These are phyloP conservation scores for Parus major DNA, from an alignment of 2,113 vertebrate genomes.

Conservation along the genomic window DNA sequence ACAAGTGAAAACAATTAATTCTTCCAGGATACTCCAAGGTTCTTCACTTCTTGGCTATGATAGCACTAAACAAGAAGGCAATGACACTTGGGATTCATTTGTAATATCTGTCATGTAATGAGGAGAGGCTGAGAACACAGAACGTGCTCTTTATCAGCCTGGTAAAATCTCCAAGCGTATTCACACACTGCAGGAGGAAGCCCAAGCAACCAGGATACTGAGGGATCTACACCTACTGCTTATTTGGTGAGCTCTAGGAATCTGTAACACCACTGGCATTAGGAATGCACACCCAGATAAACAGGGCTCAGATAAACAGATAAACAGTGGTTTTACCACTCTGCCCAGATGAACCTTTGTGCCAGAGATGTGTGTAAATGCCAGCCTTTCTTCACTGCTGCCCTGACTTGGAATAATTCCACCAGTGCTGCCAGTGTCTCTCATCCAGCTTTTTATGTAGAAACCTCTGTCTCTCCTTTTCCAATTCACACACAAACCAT, in stretches of 20 bases:
- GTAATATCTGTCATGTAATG: neutral
- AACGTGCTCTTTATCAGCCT: neutral
- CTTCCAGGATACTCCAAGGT: neutral
- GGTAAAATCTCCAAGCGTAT: neutral
- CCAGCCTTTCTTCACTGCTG: neutral
- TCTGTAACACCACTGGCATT: neutral
- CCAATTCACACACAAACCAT: neutral
- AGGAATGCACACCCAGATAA: neutral
- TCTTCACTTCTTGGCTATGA: neutral
- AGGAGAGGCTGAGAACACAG: neutral
- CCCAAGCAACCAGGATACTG: neutral
- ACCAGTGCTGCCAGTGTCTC: neutral
- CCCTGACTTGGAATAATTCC: neutral
- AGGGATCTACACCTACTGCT: neutral
- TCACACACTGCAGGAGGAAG: neutral
- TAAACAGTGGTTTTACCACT: neutral
- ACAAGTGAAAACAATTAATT: neutral
- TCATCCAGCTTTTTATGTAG: neutral
- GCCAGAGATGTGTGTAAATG: neutral
- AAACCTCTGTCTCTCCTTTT: neutral
- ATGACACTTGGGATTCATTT: neutral
- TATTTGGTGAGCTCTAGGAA: neutral
- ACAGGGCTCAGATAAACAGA: neutral
- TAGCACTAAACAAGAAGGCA: neutral
- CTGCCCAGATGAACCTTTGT: neutral